These are phyloP conservation scores for Drosophila picticornis DNA, from an alignment of 2,888 invertebrate genomes.

Conservation along the genomic window DNA sequence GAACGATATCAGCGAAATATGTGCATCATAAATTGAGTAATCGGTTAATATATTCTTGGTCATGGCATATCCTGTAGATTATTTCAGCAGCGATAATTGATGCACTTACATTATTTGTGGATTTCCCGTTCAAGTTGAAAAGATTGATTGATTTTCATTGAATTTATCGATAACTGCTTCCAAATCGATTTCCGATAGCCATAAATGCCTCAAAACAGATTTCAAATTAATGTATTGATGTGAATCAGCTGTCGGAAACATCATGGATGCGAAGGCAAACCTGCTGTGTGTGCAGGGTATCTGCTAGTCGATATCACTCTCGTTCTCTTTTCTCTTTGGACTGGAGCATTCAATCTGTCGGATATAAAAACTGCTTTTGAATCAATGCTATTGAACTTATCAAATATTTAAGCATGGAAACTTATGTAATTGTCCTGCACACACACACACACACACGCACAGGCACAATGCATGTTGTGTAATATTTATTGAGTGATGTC, in stretches of 20 bases:
- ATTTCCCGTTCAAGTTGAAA: neutral
- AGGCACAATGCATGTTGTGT: constrained; percentile 16
- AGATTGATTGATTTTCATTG: no score
- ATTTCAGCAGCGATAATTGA: neutral
- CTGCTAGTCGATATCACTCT: neutral
- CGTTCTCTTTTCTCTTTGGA: neutral
- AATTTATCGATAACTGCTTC: neutral
- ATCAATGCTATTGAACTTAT: constrained; percentile 52
- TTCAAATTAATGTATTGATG: neutral
- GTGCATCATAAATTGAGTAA: neutral
- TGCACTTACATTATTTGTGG: neutral
- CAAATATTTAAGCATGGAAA: constrained; percentile 59
- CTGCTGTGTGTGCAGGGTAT: neutral
- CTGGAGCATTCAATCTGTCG: neutral
- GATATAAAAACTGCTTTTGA: constrained; percentile 24
- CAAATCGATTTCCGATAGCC: neutral
- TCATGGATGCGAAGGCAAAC: neutral
- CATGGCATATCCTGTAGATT: neutral
- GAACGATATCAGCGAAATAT: neutral
- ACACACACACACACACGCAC: constrained; percentile 16
- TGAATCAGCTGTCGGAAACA: neutral
- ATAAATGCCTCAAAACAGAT: neutral
- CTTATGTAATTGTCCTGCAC: constrained; percentile 58
- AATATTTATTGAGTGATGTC: constrained; percentile 18
- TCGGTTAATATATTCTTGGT: neutral